Percentiles rank a stretch among this genome's conserved stretches.
These are phyloP conservation scores for Gryllus longicercus DNA, from an alignment of 2,888 invertebrate species.

Conservation along the genomic window DNA sequence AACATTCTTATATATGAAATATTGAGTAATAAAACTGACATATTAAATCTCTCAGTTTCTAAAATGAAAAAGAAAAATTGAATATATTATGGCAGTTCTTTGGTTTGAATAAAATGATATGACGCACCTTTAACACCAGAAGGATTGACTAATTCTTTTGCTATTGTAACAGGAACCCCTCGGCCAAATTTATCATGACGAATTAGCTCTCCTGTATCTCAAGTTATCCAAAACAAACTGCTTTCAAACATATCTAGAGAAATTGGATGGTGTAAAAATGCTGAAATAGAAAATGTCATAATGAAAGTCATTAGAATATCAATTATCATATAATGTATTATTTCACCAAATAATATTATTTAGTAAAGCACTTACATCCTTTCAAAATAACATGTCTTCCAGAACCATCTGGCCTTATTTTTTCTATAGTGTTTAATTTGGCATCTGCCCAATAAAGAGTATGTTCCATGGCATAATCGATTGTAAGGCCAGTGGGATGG, in stretches of 20 bases:
- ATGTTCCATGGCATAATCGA: slow-evolving; percentile 87
- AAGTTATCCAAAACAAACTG: slow-evolving; percentile 87
- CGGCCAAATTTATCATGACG: slow-evolving; percentile 95
- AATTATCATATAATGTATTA: background rate
- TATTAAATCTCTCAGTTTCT: too few species aligned
- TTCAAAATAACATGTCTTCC: slow-evolving; percentile 67
- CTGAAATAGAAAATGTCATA: slow-evolving; percentile 34
- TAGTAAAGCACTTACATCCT: slow-evolving; percentile 50
- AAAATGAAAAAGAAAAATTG: too few species aligned
- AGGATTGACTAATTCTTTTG: slow-evolving; percentile 79
- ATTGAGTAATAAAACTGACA: too few species aligned
- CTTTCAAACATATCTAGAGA: slow-evolving; percentile 93
- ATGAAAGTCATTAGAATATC: background rate
- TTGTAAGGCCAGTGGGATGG: slow-evolving; percentile 83
- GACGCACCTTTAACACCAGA: slow-evolving; percentile 72
- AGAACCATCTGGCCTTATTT: slow-evolving; percentile 76
- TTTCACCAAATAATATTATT: background rate
- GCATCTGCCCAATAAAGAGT: slow-evolving; percentile 94
- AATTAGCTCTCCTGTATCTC: slow-evolving; percentile 80
- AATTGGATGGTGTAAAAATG: slow-evolving; percentile 68
- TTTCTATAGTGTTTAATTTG: slow-evolving; percentile 86
- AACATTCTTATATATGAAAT: too few species aligned
- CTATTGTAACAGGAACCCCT: slow-evolving; percentile 80
- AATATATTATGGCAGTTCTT: too few species aligned
- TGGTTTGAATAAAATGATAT: background rate